Base-by-base conservation (phyloP, 2,888 invertebrate species). In the Cerceris rybyensis region DNA sequence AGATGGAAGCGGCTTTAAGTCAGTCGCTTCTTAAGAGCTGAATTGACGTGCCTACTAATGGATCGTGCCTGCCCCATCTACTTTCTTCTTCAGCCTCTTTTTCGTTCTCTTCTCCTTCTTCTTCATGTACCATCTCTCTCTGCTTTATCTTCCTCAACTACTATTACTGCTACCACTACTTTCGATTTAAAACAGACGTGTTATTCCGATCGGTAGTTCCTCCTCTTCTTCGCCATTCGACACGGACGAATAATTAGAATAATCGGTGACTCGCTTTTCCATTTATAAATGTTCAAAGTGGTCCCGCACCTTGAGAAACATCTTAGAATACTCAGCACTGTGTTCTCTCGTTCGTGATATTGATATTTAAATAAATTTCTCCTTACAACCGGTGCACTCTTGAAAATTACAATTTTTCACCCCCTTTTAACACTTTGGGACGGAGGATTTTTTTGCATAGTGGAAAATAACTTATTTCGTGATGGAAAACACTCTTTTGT, bases 1-100 rank as follows among this genome's bases (percentile, higher is more conserved):
- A 78, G 82, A 78, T 86, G 82, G 85, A 87, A 88, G 86, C 84
- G 86, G 88, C 87, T 88, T 90, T 89, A 89, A 90, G 91, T 87
- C 89, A 86, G 87, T 88, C 90, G 89, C 88, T 88, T 90, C 90
- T 91, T 90, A 89, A 90, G 89, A 92, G 89, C 88, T 84, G 89
- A 92, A 86, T 86, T 86, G 92, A 92, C 91, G 91, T 90, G 90
- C 90, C 91, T 90, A 91, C 92, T 92, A 92, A 92, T 92, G 92
- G 92, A 92, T 91, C 92, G 88, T 87, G 88, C 88, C 87, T 87
- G 87, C 86, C 82, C 80, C 84, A 78, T 85, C 86, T 85, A 81
- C 83, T 86, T 78, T 82, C 86, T 83, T 83, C 84, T 82, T 78
- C 80, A 74, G 78, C 81, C 78, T 79, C 82, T 81, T 76, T 86